Percentiles rank a stretch among this genome's conserved stretches.
phyloP scores from a whole-genome alignment of 2,797 vertebrate genomes.

The Dermochelys coriacea region DNA sequence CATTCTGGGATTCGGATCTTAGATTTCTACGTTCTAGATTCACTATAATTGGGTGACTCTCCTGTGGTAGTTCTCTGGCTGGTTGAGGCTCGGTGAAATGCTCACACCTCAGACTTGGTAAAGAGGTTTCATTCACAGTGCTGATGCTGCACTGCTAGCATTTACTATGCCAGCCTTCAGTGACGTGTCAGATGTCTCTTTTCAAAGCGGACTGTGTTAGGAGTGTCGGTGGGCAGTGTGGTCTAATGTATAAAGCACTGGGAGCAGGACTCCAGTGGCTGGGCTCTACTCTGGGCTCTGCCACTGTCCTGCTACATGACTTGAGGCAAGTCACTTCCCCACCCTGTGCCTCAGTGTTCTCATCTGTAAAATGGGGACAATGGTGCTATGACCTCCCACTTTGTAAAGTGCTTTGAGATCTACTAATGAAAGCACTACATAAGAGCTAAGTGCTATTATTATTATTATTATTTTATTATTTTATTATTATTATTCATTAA shows the following conservation, averaged over 20 bases:
- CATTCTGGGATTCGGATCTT: conserved; percentile 28
- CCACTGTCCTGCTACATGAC: background rate
- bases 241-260: background rate
- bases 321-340: background rate
- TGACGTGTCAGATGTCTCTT: background rate
- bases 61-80: conserved; percentile 50
- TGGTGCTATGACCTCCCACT: background rate
- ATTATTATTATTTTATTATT: background rate
- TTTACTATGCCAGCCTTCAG: background rate
- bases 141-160: conserved; percentile 24
- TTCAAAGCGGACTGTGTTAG: conserved; percentile 68
- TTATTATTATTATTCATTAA: background rate
- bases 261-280: background rate
- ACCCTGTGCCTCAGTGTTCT: background rate
- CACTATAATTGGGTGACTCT: conserved; percentile 42
- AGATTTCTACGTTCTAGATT: conserved; percentile 52
- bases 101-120: conserved; percentile 38
- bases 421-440: background rate
- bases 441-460: background rate
- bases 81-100: conserved; percentile 35
- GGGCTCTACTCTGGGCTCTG: background rate
- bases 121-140: conserved; percentile 21
- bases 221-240: background rate
- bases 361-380: background rate
- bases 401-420: background rate